Conservation (phyloP, 2,888 invertebrate genomes). For the Oscheius onirici region DNA sequence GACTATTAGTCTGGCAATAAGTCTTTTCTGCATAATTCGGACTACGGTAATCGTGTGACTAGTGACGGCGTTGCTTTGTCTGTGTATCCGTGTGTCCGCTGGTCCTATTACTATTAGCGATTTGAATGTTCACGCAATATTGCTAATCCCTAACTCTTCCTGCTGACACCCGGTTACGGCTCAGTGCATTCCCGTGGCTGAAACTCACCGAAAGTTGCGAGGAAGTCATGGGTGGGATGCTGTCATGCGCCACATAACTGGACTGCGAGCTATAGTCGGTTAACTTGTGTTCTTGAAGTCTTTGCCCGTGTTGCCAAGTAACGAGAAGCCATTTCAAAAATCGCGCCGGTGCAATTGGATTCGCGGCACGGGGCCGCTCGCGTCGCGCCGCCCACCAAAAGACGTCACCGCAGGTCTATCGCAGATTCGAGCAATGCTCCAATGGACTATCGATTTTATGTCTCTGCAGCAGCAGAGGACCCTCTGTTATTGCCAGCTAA, state of each 20-base stretch:
- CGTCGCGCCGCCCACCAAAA: slow-evolving; percentile 22
- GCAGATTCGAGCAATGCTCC: slow-evolving; percentile 17
- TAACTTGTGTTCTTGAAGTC: slow-evolving; percentile 11
- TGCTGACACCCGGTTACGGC: not conserved
- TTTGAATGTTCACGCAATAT: not conserved
- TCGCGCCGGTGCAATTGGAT: slow-evolving; percentile 30
- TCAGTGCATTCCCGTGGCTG: not conserved
- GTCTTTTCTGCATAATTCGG: not conserved
- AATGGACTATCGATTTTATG: slow-evolving; percentile 29
- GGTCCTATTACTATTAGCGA: slow-evolving; percentile 13
- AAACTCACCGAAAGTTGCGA: slow-evolving; percentile 27
- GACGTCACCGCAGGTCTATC: slow-evolving; percentile 22
- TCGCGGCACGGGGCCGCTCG: slow-evolving; percentile 29
- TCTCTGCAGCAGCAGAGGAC: slow-evolving; percentile 10
- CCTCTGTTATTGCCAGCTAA: slow-evolving; percentile 8
- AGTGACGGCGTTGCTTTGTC: not conserved
- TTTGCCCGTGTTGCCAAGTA: slow-evolving; percentile 30
- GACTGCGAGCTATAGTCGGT: slow-evolving; percentile 23
- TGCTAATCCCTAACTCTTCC: not conserved
- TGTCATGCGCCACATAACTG: slow-evolving; percentile 17
- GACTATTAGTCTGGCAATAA: too few relatives aligned
- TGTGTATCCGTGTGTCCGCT: slow-evolving; percentile 6
- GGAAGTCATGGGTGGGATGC: slow-evolving; percentile 20
- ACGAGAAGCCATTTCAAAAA: slow-evolving; percentile 31
- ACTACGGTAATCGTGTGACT: slow-evolving; percentile 3